phyloP scores from a whole-genome alignment of 2,797 vertebrate genomes.

The Orestias chungarensis region DNA sequence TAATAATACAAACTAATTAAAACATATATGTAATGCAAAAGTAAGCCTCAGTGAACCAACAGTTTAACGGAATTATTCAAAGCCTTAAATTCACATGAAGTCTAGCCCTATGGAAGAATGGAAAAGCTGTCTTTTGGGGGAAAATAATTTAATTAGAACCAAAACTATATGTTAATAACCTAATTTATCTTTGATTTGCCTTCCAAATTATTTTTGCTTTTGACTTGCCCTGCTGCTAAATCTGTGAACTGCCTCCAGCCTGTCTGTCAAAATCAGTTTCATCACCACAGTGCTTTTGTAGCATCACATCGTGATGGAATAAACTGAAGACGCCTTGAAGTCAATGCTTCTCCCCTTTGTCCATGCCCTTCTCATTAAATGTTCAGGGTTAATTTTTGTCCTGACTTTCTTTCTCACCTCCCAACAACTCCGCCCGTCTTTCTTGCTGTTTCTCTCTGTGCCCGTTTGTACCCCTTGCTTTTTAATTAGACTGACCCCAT shows the following conservation, averaged over 20 bases:
- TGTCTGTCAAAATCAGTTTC: conserved; percentile 66
- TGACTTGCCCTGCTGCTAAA: conserved; percentile 59
- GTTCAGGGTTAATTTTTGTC: conserved; percentile 8
- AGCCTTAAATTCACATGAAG: neutral
- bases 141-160: conserved; percentile 14
- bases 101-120: too few relatives aligned
- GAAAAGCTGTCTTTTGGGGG: neutral
- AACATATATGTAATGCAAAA: too few relatives aligned
- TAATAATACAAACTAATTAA: neutral
- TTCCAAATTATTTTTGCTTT: conserved; percentile 41
- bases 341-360: conserved; percentile 35
- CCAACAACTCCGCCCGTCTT: neutral
- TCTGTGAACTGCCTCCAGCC: conserved; percentile 65
- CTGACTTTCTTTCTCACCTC: conserved; percentile 2
- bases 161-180: conserved; percentile 22
- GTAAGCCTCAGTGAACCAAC: neutral
- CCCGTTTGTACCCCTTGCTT: conserved; percentile 17
- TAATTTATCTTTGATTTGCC: conserved; percentile 61
- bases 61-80: neutral
- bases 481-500: conserved; percentile 41
- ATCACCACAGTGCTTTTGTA: conserved; percentile 65
- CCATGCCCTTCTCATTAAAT: conserved; percentile 31
- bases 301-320: conserved; percentile 52
- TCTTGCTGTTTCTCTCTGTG: neutral
- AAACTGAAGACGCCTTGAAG: conserved; percentile 64